Evolutionary conservation across 2,113 vertebrate species (phyloP), one percentile per base, ranked within the genome.

Genomic region (Aramus guarauna): DNA sequence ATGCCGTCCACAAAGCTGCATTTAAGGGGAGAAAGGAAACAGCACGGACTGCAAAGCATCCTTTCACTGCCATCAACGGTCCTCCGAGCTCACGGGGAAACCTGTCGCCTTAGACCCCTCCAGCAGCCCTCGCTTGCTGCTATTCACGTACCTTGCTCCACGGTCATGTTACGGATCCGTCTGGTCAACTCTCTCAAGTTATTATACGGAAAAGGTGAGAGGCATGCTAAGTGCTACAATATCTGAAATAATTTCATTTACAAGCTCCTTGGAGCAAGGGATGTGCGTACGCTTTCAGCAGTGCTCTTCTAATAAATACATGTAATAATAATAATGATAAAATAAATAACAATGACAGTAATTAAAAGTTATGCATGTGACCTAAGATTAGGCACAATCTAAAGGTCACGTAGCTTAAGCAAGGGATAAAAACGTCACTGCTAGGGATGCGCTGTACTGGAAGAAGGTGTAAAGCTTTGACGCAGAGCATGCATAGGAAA

Each of bases 231-330:
- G 52, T 85, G 84, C 81, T 75, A 22, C 15, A 39, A 26, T 45
- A 83, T 34, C 78, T 60, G 60, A 77, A 86, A 69, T 91, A 88
- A 97, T 85, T 85, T 62, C 10, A 91, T 84, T 87, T 68, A 45
- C 79, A 88, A 79, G 56, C 67, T 90, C 63, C 63, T 90, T 0
- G 0, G 79, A 86, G 86, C 55, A 45, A 72, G 63, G 43, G 58
- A 41, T 1, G 1, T 8, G 15, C 34, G 75, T 64, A 60, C 53
- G 72, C 71, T 91, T 91, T 88, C 64, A 88, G 85, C 45, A 36
- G 90, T 97, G 94, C 53, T 76, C 36, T 80, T 72, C 53, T 85
- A 96, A 98, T 98, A 98, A 96, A 89, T 94, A 90, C 14, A 53
- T 34, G 32, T 26, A 39, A 68, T 15, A 17, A 85, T 14, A 74